Base-by-base conservation (phyloP, 64 coral and sea anemone genomes). In the Dendrophyllia cribrosa region DNA sequence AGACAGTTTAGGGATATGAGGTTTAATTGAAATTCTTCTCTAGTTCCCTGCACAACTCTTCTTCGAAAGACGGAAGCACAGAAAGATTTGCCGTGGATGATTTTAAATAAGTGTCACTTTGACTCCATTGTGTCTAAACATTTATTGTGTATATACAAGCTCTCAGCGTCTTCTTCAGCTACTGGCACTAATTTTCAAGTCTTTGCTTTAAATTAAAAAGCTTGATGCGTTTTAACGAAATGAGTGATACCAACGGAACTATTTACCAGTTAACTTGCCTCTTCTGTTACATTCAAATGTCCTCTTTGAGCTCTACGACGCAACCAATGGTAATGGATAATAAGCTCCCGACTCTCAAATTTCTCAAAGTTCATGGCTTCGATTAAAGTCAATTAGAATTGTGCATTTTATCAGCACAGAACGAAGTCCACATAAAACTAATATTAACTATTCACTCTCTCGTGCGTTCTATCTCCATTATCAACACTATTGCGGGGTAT, bases 121-220 rank as follows among this genome's bases (percentile, higher is more conserved):
- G 47, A 20, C 44, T 49, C 34, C 34, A 34, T 34, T 34, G 47
- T 67, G 7, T 51, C 60, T 16, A 44, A 67, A 50, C 9, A 45
- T 84, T 84, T 84, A 84, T 84, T 84, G 61, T 64, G 58, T 84
- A 84, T 68, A 10, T 84, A 84, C 80, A 84, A 22, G 61, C 16
- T 66, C 15, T 6, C 5, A 20, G 24, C 59, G 43, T 50, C 44
- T 83, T 21, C 7, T 15, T 24, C 34, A 61, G 78, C 53, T 63
- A 82, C 14, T 26, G 59, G 34, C 80, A 67, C 22, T 75, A 75
- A 84, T 24, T 64, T 50, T 84, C 17, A 84, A 84, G 43, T 65
- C 43, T 49, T 51, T 63, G 62, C 79, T 25, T 66, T 62, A 83
- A 63, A 59, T 66, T 64, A 83, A 83, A 83, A 77, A n/a, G 79